phyloP scores from a whole-genome alignment of 2,113 vertebrate genomes.

The Epinephelus fuscoguttatus region DNA sequence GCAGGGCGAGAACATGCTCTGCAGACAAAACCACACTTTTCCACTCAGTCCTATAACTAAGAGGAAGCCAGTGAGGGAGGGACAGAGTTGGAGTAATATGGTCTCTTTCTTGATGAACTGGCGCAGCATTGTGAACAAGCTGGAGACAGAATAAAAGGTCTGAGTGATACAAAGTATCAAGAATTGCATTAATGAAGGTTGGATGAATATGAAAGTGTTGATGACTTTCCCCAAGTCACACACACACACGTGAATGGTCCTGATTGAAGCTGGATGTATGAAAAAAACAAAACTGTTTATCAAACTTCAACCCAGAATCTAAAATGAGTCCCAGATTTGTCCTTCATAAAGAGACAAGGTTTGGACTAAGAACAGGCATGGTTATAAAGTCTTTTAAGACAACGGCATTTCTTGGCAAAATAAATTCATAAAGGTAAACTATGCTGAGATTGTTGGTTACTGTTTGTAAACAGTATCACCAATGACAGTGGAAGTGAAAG shows the following conservation, averaged over 20 bases:
- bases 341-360: too few species aligned
- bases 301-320: too few species aligned
- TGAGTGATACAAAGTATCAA: background rate
- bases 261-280: background rate
- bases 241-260: background rate
- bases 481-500: too few species aligned
- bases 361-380: too few species aligned
- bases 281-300: too few species aligned
- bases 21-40: background rate
- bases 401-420: too few species aligned
- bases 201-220: background rate
- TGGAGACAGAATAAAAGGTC: background rate
- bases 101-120: background rate
- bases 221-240: background rate
- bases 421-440: too few species aligned
- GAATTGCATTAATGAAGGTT: background rate
- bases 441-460: too few species aligned
- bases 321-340: too few species aligned
- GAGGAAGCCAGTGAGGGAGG: background rate
- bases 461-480: too few species aligned
- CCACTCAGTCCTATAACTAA: slow-evolving; percentile 2
- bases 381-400: too few species aligned
- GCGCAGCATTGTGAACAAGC: background rate
- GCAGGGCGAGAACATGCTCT: background rate
- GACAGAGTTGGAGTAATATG: background rate